Conservation (phyloP, 2,113 vertebrate species). For the Mellivora capensis region DNA sequence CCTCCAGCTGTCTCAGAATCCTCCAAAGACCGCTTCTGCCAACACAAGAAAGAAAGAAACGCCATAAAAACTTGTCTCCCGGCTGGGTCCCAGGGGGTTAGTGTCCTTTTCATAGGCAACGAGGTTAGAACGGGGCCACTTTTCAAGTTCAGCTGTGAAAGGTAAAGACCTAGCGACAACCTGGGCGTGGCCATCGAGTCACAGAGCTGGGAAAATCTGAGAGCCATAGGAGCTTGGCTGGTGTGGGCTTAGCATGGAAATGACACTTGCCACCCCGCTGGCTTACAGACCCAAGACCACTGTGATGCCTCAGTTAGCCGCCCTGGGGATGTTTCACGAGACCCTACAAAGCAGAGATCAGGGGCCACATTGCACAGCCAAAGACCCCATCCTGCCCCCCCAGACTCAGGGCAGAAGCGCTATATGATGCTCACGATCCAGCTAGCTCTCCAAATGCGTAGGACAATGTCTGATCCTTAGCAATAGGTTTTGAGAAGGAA, state of each 20-base stretch:
- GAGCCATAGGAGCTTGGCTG: background rate
- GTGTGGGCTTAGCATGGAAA: no score
- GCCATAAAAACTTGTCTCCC: rapidly evolving
- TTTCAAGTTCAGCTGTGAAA: background rate
- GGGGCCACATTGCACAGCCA: rapidly evolving
- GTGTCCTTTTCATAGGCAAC: rapidly evolving
- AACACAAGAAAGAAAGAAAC: background rate
- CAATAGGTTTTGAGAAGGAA: background rate
- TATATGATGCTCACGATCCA: background rate
- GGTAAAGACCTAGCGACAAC: background rate
- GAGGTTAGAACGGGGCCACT: background rate
- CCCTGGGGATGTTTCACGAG: background rate
- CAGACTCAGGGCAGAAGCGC: rapidly evolving
- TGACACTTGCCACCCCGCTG: rapidly evolving
- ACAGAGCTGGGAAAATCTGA: background rate
- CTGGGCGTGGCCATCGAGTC: background rate
- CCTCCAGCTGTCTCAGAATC: background rate
- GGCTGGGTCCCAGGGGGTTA: background rate
- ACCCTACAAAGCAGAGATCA: rapidly evolving
- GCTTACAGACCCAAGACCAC: rapidly evolving
- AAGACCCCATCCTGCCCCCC: no score
- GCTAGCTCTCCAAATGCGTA: background rate
- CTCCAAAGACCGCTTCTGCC: rapidly evolving
- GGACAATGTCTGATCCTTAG: rapidly evolving
- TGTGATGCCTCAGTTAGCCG: no score